Base-by-base conservation (phyloP, 1,140 invertebrate species). In the Lepidotrigona ventralis region DNA sequence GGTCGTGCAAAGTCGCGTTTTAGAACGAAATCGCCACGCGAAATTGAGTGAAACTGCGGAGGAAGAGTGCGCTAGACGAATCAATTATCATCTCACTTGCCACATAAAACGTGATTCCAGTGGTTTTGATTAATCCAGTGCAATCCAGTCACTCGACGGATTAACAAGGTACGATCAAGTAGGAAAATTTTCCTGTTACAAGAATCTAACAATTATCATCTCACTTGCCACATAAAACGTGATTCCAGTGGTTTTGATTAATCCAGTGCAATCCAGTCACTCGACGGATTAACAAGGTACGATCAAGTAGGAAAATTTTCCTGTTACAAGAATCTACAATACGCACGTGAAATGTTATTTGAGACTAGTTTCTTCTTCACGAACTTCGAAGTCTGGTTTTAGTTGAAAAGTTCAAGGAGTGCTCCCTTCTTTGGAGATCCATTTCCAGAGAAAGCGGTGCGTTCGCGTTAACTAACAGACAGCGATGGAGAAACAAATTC, bases 201-300 rank as follows among this genome's bases (percentile, higher is more conserved):
- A n/a, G n/a, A n/a, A n/a, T n/a, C n/a, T n/a, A n/a, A n/a, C 46
- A 64, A 72, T 72, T 72, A 60, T 29, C 56, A 76, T 76, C 74
- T 76, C 60, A 64, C 64, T 63, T 64, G 39, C 33, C 74, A 46
- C 39, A 15, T 21, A 23, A 39, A 51, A 73, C 26, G 21, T 73
- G 53, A 56, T 56, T 46, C 39, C 74, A n/a, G 23, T 51, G 74
- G 11, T n/a, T 76, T 39, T 63, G 73, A 74, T 74, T 33, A 21
- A 19, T 14, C 39, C 21, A 9, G 2, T n/a, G 53, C 33, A 75
- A n/a, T n/a, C n/a, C n/a, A n/a, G 72, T 33, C 15, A 12, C 53
- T 21, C 71, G 53, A 54, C 53, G 26, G 29, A n/a, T n/a, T n/a
- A n/a, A n/a, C 39, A 0, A 46, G 0, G 39, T 8, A 11, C 58